Base-by-base conservation (phyloP, 2,797 vertebrate species). In the Xyrichtys novacula region DNA sequence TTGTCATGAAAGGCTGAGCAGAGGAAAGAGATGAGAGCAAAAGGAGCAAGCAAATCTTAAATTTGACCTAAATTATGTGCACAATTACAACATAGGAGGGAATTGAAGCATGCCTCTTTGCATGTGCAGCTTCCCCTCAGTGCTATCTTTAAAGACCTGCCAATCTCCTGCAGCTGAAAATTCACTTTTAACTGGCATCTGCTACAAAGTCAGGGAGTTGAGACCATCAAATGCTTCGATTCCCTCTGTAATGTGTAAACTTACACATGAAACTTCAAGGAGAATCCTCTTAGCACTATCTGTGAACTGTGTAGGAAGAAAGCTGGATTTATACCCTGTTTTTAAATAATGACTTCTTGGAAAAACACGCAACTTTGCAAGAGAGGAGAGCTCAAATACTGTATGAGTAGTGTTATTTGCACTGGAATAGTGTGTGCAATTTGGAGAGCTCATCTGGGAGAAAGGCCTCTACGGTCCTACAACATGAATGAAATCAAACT, bases 161-260 rank as follows among this genome's bases (percentile, higher is more conserved):
- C 77, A 80, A 57, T 71, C 72, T 65, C 26, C 44, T 12, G 40
- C 34, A 52, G 65, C 42, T 48, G 43, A 42, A 44, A 69, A 70
- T 80, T 80, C 49, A 68, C 61, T 74, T 85, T 82, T 58, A 83
- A 84, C 63, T 76, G 48, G 60, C 81, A 81, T 74, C 65, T 83
- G 69, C 65, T 62, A 57, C 72, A 74, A 65, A 83, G 67, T 54
- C 61, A 48, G 59, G 6, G 64, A 80, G 38, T 32, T 42, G 62
- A 64, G 62, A 78, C 62, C 59, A 55, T 46, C 57, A 75, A 44
- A 80, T 56, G 67, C 53, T 36, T 31, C 47, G 44, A 79, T 52
- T 44, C 36, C 20, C 53, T 26, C 40, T 48, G 48, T 70, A 75
- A 58, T 36, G 36, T 58, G 58, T 42, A 44, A 67, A 81, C 56